Evolutionary conservation across 1,140 invertebrate species (phyloP), one percentile per base, ranked within the genome.

Genomic region (Pseudomyrmex gracilis): DNA sequence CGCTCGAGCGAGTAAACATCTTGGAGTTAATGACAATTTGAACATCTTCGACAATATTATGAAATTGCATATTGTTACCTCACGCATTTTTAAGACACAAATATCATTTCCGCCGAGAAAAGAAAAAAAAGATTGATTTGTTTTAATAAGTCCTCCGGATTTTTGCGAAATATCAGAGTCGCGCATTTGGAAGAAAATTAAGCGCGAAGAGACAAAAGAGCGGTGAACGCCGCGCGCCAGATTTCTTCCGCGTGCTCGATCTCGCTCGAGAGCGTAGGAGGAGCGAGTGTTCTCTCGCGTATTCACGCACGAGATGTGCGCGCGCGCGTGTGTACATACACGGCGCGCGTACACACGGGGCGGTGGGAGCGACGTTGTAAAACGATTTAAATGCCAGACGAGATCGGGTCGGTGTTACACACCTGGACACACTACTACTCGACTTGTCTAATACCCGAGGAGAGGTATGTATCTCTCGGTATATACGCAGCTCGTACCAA

Each of bases 341-440:
- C n/a, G n/a, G 73, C 55, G 71, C 51, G 12, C 43, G 57, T 51
- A 24, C 13, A 12, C 12, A 51, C 66, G 68, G 51, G 76, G 84
- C 64, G 7, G 86, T 71, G 22, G 68, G 45, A 74, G 82, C 74
- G 64, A 17, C 87, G 63, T 83, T 86, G 63, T 88, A 82, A 89
- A 89, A 85, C 88, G 80, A 84, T 86, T 89, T 76, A 89, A 89
- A 89, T 89, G 84, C 88, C 88, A 89, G 43, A 73, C 74, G 73
- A 70, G 34, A 47, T 47, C 57, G 60, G 57, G 34, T 34, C 61
- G 87, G 63, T 53, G 83, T 77, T 83, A 88, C 87, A 85, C 87
- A 89, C 87, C 87, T 88, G 87, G 87, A 82, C 80, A 84, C 67
- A 84, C 67, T 53, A 67, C 66, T 58, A 82, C 84, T 74, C 78